Evolutionary conservation across 2,888 invertebrate species (phyloP).

Genomic region (Coleophora flavipennella): DNA sequence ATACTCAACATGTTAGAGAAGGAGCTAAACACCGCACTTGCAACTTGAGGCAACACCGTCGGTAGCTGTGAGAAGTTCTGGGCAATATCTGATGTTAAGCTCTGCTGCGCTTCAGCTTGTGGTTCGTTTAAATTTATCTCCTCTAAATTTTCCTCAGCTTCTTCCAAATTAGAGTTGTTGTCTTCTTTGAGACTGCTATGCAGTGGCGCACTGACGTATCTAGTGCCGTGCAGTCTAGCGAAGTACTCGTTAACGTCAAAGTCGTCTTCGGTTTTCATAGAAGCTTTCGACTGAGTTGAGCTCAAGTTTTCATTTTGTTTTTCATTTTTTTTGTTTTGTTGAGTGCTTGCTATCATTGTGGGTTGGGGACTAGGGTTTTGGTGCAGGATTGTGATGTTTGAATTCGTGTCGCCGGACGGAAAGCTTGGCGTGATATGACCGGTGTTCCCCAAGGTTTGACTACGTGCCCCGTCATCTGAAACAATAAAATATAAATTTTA

Average conservation of each 20-base stretch:
- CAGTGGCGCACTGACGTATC: constrained; percentile 58
- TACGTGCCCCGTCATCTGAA: constrained; percentile 46
- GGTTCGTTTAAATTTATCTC: constrained; percentile 55
- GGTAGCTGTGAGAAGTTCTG: constrained; percentile 73
- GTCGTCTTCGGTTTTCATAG: constrained; percentile 46
- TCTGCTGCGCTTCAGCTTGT: constrained; percentile 38
- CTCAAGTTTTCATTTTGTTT: constrained; percentile 15
- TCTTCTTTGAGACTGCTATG: constrained; percentile 57
- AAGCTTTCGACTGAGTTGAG: constrained; percentile 32
- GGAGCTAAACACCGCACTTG: constrained; percentile 76
- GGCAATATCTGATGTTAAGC: constrained; percentile 62
- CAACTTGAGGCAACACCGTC: constrained; percentile 71
- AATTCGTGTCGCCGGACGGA: constrained; percentile 41
- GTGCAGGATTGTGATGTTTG: constrained; percentile 20
- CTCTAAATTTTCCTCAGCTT: constrained; percentile 51
- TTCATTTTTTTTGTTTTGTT: constrained; percentile 17
- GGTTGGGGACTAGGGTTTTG: constrained; percentile 11
- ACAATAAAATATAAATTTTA: constrained; percentile 24
- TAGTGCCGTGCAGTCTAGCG: constrained; percentile 55
- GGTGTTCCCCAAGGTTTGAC: constrained; percentile 31
- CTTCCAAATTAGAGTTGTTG: constrained; percentile 60
- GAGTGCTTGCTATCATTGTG: constrained; percentile 14
- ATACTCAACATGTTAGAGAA: constrained; percentile 67
- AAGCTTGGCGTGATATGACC: constrained; percentile 29
- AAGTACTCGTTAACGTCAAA: constrained; percentile 67